Base-by-base conservation (phyloP, 92 coral and sea anemone genomes). In the Phymanthus crucifer region DNA sequence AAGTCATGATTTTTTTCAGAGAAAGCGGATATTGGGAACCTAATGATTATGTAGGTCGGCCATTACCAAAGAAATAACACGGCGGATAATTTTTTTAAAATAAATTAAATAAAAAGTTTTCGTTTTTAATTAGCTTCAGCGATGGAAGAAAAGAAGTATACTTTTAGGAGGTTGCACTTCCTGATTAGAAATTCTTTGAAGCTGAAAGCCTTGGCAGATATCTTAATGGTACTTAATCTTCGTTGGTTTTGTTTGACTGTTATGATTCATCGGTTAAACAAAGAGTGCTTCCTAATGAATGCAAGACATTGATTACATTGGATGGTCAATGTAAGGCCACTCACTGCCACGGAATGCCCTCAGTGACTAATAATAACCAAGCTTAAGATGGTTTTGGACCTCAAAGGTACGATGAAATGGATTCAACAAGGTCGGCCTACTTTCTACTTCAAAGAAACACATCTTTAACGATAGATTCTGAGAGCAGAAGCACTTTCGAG, bases 401-500 rank as follows among this genome's bases (percentile, higher is more conserved):
- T 54, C 31, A 3, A 32, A 35, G 6, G 48, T n/a, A 0, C 47
- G 40, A 18, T 32, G 12, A 61, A 29, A 76, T 77, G 81, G 81
- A 57, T 77, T 37, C 23, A 33, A 18, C 40, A 57, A 54, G 17
- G 32, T 27, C 26, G 3, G 21, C 19, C 31, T 14, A 50, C 66
- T 31, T 31, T 48, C 21, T 61, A 24, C 32, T 11, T 33, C n/a
- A 7, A 40, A 34, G 34, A 33, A 82, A 66, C 32, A 18, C 38
- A 16, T 27, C 79, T 7, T 37, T 68, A 19, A 5, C 78, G 18
- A 56, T 48, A 34, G 69, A 61, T 14, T 40, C 82, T 3, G 54
- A 70, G 3, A 73, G 46, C 3, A 80, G 94, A 1, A 58, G 86
- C 11, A 69, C 76, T 32, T 90, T 48, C 12, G 95, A 87, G n/a